Conservation (phyloP, 2,888 invertebrate genomes). For the Trissoscelio sp. region DNA sequence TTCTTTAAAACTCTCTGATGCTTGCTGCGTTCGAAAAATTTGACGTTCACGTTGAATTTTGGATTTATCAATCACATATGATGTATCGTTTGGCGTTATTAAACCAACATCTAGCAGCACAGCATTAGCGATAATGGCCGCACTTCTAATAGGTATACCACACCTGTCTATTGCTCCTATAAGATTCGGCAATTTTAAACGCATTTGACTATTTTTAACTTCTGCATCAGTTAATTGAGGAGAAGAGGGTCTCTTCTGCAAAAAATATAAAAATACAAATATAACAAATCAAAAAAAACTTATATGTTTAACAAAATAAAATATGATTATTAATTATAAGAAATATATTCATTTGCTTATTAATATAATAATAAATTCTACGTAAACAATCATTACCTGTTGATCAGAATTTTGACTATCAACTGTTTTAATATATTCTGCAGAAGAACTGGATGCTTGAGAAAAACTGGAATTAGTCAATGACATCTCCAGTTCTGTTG, state of each 20-base stretch:
- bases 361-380: too few species aligned
- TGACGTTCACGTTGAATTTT: slow-evolving; percentile 35
- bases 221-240: too few species aligned
- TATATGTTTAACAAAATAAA: too few species aligned
- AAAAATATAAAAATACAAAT: background rate
- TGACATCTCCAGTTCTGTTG: too few species aligned
- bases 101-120: slow-evolving; percentile 28
- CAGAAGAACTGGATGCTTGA: too few species aligned
- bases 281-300: too few species aligned
- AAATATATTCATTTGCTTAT: too few species aligned
- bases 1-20: background rate
- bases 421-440: too few species aligned
- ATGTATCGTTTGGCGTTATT: slow-evolving; percentile 27
- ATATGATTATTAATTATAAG: too few species aligned
- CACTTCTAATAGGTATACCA: slow-evolving; percentile 23
- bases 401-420: too few species aligned
- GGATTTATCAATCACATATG: slow-evolving; percentile 30
- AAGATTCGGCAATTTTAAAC: slow-evolving; percentile 21
- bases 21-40: slow-evolving; percentile 23
- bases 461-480: too few species aligned
- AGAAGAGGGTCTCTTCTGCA: background rate
- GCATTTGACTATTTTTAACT: slow-evolving; percentile 7
- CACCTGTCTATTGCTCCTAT: slow-evolving; percentile 24
- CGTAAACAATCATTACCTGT: too few species aligned
- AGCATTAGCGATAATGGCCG: slow-evolving; percentile 24